Evolutionary conservation across 2,888 invertebrate species (phyloP), one percentile per base, ranked within the genome.

Genomic region (Trachelus stipa): DNA sequence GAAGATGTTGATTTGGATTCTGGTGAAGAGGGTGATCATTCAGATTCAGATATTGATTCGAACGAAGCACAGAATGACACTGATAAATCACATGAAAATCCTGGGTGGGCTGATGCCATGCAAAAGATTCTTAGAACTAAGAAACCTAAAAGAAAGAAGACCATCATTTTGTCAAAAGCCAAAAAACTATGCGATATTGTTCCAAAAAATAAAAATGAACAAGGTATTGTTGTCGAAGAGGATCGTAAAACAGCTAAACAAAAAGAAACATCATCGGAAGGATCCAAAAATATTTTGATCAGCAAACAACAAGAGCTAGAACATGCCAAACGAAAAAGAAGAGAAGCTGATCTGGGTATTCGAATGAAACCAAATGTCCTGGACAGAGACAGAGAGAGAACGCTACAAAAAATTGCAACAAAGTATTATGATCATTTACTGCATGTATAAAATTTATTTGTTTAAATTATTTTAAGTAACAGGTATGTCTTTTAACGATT

Each of bases 51-150:
- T 3, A 37, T 69, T 15, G 76, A 31, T 37, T 34, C 68, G 33
- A 69, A 69, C 11, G 34, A 73, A 1, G 69, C 68, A 11, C 74
- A 69, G 23, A 79, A 78, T 56, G 73, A 71, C 6, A 71, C 56
- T 15, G 76, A 78, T 34, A 77, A 73, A 30, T 74, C 34, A 82
- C 85, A 73, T 79, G 93, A 92, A 0, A 96, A 96, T 90, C 92
- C 93, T 81, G 96, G 95, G 3, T 97, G 97, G 97, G 97, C 96
- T 2, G 95, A 97, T 91, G 96, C 96, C 0, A 94, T 97, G 88
- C 93, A 95, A 11, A 97, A 97, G 91, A 96, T 97, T 83, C 92
- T 97, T 34, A 94, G 94, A 79, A 94, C 95, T 1, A 95, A 94
- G 37, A 96, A 96, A 88, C 95, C 96, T 0, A 95, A 95, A 90